Evolutionary conservation across 2,113 vertebrate genomes (phyloP), one percentile per base, ranked within the genome.

Genomic region (Rhabdornis inornatus): DNA sequence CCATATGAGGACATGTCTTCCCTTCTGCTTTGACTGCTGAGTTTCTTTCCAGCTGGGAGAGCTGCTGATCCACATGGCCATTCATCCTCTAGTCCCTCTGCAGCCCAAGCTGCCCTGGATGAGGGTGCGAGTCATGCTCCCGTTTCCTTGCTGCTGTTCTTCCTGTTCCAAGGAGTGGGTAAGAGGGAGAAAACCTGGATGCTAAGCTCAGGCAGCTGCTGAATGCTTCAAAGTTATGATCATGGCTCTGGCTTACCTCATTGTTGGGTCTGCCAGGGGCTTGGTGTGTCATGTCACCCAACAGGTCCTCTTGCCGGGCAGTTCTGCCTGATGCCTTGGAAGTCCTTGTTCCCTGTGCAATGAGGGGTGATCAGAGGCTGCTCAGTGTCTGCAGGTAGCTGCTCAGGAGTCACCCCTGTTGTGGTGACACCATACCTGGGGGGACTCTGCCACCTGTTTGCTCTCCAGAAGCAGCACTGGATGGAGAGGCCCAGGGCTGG

Each of bases 1-100:
- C 23, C 18, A 12, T 15, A 7, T 75, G 64, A 78, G 35, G 70
- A 50, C 13, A 8, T 18, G 11, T 71, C 53, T 88, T 89, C 80
- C 40, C 13, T 59, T 93, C 65, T 90, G 45, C 35, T 88, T 45
- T 75, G 35, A 9, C 68, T 37, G 8, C 25, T 60, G 89, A 80
- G 22, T 66, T 90, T 76, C 25, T 47, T 92, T 94, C 84, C 87
- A 95, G 39, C 88, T 95, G 40, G 84, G 65, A 90, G 63, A 81
- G 83, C 71, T 95, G 44, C 76, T 88, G 13, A 64, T 87, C 63
- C 44, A 35, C 1, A 2, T 50, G 55, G 33, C 60, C n/a, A 45
- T 18, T 15, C 30, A 7, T 71, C 37, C 14, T 57, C 17, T 82
- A 25, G 25, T 83, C 25, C 8, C 24, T 70, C 47, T 78, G 42